Evolutionary conservation across 2,888 invertebrate species (phyloP).

Genomic region (Caenorhabditis sp.): DNA sequence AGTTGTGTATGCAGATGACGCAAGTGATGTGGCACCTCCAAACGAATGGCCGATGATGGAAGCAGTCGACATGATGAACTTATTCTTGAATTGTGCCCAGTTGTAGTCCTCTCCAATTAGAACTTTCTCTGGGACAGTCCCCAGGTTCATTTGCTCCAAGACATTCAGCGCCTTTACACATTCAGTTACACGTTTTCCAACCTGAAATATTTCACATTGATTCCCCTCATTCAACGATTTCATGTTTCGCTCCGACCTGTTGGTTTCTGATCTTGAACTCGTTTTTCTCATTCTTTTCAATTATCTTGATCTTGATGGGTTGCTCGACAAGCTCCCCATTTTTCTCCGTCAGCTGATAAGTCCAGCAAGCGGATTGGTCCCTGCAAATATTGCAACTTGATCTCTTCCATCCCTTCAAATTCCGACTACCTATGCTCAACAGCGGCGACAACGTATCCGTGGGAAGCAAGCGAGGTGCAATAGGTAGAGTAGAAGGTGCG

Average conservation of each 20-base stretch:
- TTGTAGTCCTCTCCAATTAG: conserved; percentile 83
- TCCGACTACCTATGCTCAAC: conserved; percentile 86
- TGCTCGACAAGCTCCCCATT: conserved; percentile 74
- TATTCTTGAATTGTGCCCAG: conserved; percentile 83
- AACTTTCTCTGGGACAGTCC: conserved; percentile 75
- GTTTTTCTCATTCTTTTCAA: conserved; percentile 79
- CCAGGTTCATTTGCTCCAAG: conserved; percentile 83
- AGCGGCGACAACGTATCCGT: conserved; percentile 87
- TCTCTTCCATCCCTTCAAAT: neutral
- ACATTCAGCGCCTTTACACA: conserved; percentile 83
- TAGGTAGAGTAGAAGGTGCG: conserved; percentile 87
- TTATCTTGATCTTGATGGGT: conserved; percentile 68
- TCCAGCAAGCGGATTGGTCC: conserved; percentile 79
- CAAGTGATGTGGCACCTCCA: conserved; percentile 87
- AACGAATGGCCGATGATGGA: conserved; percentile 87
- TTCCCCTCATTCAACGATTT: too few species aligned
- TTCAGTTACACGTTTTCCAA: conserved; percentile 83
- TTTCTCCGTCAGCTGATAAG: conserved; percentile 73
- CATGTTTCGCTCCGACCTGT: too few species aligned
- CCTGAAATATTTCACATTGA: conserved; percentile 72
- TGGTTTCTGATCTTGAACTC: conserved; percentile 84
- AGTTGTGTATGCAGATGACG: conserved; percentile 85
- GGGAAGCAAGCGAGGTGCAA: conserved; percentile 87
- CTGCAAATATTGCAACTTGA: conserved; percentile 45
- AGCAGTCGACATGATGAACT: conserved; percentile 71